Evolutionary conservation across 2,888 invertebrate genomes (phyloP), one percentile per base, ranked within the genome.

Genomic region (Trichopria drosophilae): DNA sequence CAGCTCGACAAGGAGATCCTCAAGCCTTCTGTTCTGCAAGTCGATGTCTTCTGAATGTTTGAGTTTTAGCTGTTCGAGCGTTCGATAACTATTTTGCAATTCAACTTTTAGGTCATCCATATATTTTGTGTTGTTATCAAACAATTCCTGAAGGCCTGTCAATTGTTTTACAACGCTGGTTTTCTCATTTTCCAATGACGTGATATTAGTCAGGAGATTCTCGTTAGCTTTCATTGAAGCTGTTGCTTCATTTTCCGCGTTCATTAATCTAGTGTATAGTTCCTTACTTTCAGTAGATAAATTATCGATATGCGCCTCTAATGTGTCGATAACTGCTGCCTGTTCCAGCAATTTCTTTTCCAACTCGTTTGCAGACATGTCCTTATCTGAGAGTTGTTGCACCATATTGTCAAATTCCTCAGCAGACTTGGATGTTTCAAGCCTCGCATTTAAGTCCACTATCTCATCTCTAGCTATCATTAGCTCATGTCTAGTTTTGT

Each of bases 381-480:
- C 48, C n/a, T 75, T 79, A 41, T 79, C 79, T 51, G 82, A 83
- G 31, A 87, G 68, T 19, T 76, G 72, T 32, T 78, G 73, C 4
- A 80, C 66, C 60, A 81, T 71, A 6, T 73, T 69, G 61, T 84
- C 83, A 61, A 86, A 81, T 54, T 82, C 80, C 61, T 83, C 81
- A 44, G 84, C 80, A 1, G 83, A 81, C 62, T 82, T 82, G 2
- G 71, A 68, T 45, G 42, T 31, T 13, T 48, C 22, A 3, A 65
- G 6, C 22, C 56, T 56, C 5, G 67, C 55, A 6, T 58, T 57
- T 37, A 75, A 67, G 36, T 66, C 68, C 0, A 15, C 28, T 6
- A 62, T 31, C 34, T 63, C 56, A 15, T 53, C 50, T 20, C 34
- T 46, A 3, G 63, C 48, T 15, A 46, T 15, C 41, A 61, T 51